Conservation (phyloP, 2,113 vertebrate genomes). For the Sebastes schlegelii region DNA sequence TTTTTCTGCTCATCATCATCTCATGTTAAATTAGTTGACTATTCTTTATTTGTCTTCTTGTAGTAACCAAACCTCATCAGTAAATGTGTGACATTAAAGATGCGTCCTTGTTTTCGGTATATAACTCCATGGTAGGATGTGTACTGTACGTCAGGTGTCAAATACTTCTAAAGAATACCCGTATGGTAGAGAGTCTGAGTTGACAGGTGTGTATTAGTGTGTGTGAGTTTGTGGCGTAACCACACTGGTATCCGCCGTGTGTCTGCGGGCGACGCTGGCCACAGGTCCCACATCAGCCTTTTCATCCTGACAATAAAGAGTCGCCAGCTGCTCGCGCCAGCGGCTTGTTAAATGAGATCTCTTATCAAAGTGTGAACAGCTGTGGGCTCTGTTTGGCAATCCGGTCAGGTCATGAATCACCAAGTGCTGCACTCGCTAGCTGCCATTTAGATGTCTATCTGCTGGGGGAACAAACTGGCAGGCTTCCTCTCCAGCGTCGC, state of each 20-base stretch:
- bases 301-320: conserved; percentile 53
- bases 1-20: background rate
- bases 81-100: background rate
- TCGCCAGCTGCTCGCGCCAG: conserved; percentile 55
- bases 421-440: conserved; percentile 30
- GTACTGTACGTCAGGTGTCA: background rate
- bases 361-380: conserved; percentile 67
- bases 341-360: conserved; percentile 62
- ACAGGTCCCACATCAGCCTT: conserved; percentile 43
- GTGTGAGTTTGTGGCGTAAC: background rate
- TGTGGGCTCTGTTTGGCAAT: conserved; percentile 48
- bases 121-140: background rate
- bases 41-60: background rate
- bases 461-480: conserved; percentile 2
- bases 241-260: background rate
- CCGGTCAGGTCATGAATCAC: conserved; percentile 57
- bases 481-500: conserved; percentile 2
- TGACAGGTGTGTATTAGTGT: conserved; percentile 1
- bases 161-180: background rate
- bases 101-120: background rate
- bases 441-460: conserved; percentile 29
- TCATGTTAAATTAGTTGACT: background rate
- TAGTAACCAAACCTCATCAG: background rate
- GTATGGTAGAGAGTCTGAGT: background rate
- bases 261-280: conserved; percentile 13